These are phyloP conservation scores for Ageneiosus marmoratus DNA, from an alignment of 2,113 vertebrate genomes.

Conservation along the genomic window DNA sequence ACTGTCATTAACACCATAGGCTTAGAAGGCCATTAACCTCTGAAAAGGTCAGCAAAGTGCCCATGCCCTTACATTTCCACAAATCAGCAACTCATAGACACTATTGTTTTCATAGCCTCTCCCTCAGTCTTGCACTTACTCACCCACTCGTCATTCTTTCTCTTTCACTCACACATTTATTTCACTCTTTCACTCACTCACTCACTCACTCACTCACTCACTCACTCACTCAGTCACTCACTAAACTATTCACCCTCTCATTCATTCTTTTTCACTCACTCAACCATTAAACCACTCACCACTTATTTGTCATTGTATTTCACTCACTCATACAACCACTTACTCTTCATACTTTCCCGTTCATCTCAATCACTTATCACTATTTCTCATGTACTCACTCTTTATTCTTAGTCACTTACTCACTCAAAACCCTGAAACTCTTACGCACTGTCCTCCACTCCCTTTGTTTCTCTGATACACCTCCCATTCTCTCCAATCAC, in stretches of 20 bases:
- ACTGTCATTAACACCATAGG: conserved; percentile 42
- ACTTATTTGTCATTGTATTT: neutral
- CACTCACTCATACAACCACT: neutral
- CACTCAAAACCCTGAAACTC: neutral
- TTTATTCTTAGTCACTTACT: neutral
- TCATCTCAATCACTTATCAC: too few relatives aligned
- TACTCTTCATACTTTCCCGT: neutral
- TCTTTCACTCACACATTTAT: neutral
- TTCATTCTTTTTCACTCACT: neutral
- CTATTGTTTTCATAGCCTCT: conserved; percentile 27
- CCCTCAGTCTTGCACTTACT: conserved; percentile 13
- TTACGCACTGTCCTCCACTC: neutral
- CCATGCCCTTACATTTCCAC: conserved; percentile 38
- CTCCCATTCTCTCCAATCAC: neutral
- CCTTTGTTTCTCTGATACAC: neutral
- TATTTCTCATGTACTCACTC: neutral
- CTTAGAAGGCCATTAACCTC: conserved; percentile 43
- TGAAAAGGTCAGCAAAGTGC: conserved; percentile 26
- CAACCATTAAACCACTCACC: too few relatives aligned
- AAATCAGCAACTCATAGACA: conserved; percentile 25
- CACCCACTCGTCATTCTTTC: neutral
- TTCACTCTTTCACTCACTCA: neutral
- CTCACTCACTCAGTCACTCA: neutral
- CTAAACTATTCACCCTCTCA: neutral
- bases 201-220: neutral